phyloP scores from a whole-genome alignment of 2,113 vertebrate genomes.

The Mastomys coucha region DNA sequence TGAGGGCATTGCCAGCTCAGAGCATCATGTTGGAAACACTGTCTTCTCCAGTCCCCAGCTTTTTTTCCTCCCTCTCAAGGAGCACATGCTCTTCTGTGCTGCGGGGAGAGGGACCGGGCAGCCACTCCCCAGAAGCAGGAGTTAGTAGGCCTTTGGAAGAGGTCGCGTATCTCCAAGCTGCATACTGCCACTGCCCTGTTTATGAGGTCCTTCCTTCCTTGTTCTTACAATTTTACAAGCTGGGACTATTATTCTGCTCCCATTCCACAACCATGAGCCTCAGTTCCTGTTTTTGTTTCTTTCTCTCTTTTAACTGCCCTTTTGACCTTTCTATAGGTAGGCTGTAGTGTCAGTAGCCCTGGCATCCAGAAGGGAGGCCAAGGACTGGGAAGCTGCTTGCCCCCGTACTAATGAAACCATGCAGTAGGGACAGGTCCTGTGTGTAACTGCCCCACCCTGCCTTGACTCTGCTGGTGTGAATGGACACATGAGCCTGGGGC shows the following conservation, averaged over 20 bases:
- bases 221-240: background rate
- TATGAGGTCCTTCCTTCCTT: background rate
- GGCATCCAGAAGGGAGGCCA: fast-evolving
- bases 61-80: background rate
- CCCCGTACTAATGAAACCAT: background rate
- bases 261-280: background rate
- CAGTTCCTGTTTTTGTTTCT: background rate
- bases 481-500: fast-evolving
- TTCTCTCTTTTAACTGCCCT: background rate
- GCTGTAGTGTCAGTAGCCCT: background rate
- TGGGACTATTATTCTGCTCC: background rate
- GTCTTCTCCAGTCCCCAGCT: too few relatives aligned
- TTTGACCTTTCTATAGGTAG: background rate
- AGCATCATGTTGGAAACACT: background rate
- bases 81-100: background rate
- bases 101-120: background rate
- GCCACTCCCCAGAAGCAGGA: background rate
- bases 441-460: background rate
- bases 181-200: too few relatives aligned
- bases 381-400: background rate
- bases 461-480: background rate
- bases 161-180: too few relatives aligned
- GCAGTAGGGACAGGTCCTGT: background rate
- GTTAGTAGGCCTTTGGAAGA: background rate
- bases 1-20: background rate